Evolutionary conservation across 2,797 vertebrate species (phyloP).

Genomic region (Alca torda): DNA sequence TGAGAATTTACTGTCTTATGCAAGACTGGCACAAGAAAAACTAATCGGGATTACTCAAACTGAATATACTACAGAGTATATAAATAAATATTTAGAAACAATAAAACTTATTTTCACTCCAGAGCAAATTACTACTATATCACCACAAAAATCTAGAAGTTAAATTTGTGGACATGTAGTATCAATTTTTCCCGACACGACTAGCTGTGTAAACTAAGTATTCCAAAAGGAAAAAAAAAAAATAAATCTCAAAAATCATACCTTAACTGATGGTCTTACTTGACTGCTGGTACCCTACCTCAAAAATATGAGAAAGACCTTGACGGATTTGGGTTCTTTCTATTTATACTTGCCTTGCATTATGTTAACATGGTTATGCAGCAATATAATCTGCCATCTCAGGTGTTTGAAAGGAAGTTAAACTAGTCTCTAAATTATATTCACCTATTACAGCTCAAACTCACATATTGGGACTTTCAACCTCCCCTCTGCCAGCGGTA

Average conservation of each 20-base stretch:
- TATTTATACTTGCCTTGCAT: neutral
- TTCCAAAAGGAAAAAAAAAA: neutral
- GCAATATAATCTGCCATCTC: neutral
- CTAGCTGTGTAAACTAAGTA: neutral
- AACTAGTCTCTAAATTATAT: neutral
- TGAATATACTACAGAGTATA: neutral
- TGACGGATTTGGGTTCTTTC: neutral
- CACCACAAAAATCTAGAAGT: neutral
- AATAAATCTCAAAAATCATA: neutral
- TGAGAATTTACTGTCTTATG: neutral
- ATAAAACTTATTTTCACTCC: neutral
- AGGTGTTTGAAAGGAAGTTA: neutral
- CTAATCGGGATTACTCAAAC: neutral
- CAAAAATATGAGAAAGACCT: neutral
- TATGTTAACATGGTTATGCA: neutral
- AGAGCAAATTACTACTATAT: neutral
- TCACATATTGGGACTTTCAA: neutral
- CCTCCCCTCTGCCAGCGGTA: neutral
- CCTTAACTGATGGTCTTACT: neutral
- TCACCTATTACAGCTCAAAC: neutral
- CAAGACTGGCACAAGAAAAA: neutral
- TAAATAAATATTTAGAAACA: neutral
- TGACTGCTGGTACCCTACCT: neutral
- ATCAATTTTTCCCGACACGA: neutral
- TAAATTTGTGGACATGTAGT: neutral